phyloP scores from a whole-genome alignment of 1,140 invertebrate species.

The Listronotus bonariensis region DNA sequence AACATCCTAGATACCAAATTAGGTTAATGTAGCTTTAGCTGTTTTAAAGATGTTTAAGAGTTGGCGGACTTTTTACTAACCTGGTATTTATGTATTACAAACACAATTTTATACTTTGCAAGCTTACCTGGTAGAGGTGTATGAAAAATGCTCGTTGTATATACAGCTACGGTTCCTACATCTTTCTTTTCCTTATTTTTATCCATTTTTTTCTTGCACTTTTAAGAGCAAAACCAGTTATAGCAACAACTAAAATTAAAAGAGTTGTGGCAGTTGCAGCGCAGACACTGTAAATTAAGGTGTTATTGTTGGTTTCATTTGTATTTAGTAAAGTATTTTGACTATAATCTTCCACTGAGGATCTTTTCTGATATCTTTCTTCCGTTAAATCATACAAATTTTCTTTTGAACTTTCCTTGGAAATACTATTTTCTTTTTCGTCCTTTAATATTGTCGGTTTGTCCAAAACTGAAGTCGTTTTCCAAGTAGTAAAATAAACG shows the following conservation, averaged over 20 bases:
- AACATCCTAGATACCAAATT: too few relatives aligned
- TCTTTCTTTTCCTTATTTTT: slow-evolving; percentile 1
- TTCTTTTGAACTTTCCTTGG: slow-evolving; percentile 8
- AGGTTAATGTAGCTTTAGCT: too few relatives aligned
- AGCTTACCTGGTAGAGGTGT: slow-evolving; percentile 60
- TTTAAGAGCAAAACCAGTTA: slow-evolving; percentile 38
- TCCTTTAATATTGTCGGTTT: background rate
- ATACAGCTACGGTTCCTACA: slow-evolving; percentile 30
- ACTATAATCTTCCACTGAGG: slow-evolving; percentile 10
- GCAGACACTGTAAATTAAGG: slow-evolving; percentile 34
- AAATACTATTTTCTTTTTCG: slow-evolving; percentile 11
- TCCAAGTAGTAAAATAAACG: background rate
- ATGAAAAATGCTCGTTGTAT: slow-evolving; percentile 59
- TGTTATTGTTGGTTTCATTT: background rate
- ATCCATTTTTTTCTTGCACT: slow-evolving; percentile 6
- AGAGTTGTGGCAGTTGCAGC: slow-evolving; percentile 19
- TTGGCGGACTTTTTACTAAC: too few relatives aligned
- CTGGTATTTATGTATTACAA: too few relatives aligned
- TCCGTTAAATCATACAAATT: slow-evolving; percentile 1
- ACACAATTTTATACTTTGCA: slow-evolving; percentile 38
- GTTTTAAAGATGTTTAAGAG: too few relatives aligned
- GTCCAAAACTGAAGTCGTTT: background rate
- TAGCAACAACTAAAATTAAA: slow-evolving; percentile 20
- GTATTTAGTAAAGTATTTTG: background rate
- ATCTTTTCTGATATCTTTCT: slow-evolving; percentile 8